Base-by-base conservation (phyloP, 2,888 invertebrate species). In the Chaitophorus viminalis region DNA sequence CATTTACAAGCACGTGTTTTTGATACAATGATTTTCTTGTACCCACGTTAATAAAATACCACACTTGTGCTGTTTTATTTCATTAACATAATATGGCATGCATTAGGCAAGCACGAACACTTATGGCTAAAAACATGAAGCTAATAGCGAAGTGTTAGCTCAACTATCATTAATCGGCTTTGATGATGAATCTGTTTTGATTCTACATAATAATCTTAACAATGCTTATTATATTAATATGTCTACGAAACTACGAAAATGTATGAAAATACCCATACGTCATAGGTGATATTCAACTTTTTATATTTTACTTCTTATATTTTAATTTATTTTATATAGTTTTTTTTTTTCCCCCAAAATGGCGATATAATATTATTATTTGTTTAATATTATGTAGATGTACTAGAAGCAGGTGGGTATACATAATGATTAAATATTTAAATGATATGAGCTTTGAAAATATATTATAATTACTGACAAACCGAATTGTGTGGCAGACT, bases 1-100 rank as follows among this genome's bases (percentile, higher is more conserved):
- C 52, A 54, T 54, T 54, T 54, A 21, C 52, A 77, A 77, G 31
- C 52, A 52, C 77, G 77, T 77, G 77, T 52, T 31, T 54, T 31
- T 21, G 46, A 46, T 46, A 46, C 11, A 46, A 46, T 31, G 14
- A 52, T 77, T 54, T 31, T 77, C 31, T 8, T 77, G 11, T 1
- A n/a, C n/a, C n/a, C n/a, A n/a, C n/a, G 4, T 77, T 54, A 77
- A 77, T 77, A 18, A 46, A 76, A 76, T 18, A 52, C 25, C 52
- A 52, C 21, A 11, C 31, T 21, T 52, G 2, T 77, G 3, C 21
- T 31, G 31, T 54, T 31, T 54, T 21, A 52, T 31, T 77, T 52
- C 11, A 77, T 46, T 77, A 31, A 77, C 21, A 18, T 52, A 60
- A 60, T 18, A 31, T n/a, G n/a, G n/a, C n/a, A n/a, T n/a, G n/a